Percentiles rank a stretch among this genome's conserved stretches.
phyloP scores from a whole-genome alignment of 1,140 invertebrate genomes.

The Ips nitidus region DNA sequence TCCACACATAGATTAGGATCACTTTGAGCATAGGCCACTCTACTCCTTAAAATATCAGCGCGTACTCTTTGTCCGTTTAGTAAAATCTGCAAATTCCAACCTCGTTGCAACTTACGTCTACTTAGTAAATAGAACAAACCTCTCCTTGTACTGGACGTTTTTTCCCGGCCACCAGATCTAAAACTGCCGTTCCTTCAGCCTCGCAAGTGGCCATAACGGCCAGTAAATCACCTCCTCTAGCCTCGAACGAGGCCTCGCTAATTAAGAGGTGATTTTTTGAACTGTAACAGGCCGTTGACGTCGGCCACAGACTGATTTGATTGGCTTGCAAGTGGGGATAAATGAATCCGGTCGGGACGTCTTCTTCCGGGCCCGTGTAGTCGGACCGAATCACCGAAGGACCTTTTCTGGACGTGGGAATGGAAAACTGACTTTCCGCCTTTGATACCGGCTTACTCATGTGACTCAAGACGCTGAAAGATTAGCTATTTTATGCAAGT shows the following conservation, averaged over 20 bases:
- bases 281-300: conserved; percentile 40
- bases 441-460: conserved; percentile 59
- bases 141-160: conserved; percentile 72
- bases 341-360: conserved; percentile 58
- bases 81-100: conserved; percentile 55
- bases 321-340: conserved; percentile 64
- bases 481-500: not conserved
- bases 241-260: conserved; percentile 77
- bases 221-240: conserved; percentile 85
- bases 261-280: conserved; percentile 55
- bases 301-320: conserved; percentile 51
- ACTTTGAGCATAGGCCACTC: conserved; percentile 65
- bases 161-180: conserved; percentile 79
- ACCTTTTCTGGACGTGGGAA: conserved; percentile 55
- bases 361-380: conserved; percentile 55
- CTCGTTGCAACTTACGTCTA: not conserved
- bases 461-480: conserved; percentile 49
- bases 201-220: conserved; percentile 86
- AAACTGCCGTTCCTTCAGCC: conserved; percentile 74
- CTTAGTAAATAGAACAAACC: conserved; percentile 40
- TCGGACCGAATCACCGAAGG: conserved; percentile 56
- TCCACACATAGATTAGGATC: conserved; percentile 63
- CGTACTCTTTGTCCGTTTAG: conserved; percentile 83
- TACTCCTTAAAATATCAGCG: conserved; percentile 65
- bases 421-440: conserved; percentile 60